Base-by-base conservation (phyloP, 2,797 vertebrate genomes). In the Molossus molossus region DNA sequence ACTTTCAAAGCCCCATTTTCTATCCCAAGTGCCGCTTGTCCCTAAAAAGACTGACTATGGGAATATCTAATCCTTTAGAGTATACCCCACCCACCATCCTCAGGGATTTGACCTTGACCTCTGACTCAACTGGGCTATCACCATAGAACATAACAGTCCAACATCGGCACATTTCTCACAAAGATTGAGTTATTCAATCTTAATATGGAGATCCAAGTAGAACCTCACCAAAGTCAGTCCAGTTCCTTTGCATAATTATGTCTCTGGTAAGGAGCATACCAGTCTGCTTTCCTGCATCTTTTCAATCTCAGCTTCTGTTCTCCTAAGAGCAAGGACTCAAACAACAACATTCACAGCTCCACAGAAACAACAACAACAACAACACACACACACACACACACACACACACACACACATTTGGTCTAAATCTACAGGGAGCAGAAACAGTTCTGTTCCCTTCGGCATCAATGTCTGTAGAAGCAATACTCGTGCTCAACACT, bases 1-100 rank as follows among this genome's bases (percentile, higher is more conserved):
- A 95, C 37, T 64, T 95, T 90, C 53, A 90, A 91, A 94, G 33
- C 72, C 57, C 48, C 14, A 40, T 77, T 95, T 96, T 85, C 70
- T 91, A 20, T 80, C 72, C 48, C 48, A 87, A 17, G 20, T 92
- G 58, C 55, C 67, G 11, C 21, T 7, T 91, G 37, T 80, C 80
- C 27, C 11, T 48, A 83, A 27, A 4, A 18, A 57, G 13, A 57
- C 23, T 64, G 9, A 72, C 25, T 7, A 70, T 67, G 13, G 33
- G 67, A 90, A 62, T 33, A 90, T 48, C 53, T 89, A 58, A n/a
- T 90, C 6, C 62, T 91, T 90, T 60, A 82, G 64, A 76, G 21
- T 37, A 94, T 75, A 90, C 11, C 1, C 27, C 17, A 87, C 18
- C 33, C 70, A 75, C 29, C 37, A 45, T 50, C 17, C 20, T 40